Base-by-base conservation (phyloP, 1,140 invertebrate genomes). In the Papilio dardanus region DNA sequence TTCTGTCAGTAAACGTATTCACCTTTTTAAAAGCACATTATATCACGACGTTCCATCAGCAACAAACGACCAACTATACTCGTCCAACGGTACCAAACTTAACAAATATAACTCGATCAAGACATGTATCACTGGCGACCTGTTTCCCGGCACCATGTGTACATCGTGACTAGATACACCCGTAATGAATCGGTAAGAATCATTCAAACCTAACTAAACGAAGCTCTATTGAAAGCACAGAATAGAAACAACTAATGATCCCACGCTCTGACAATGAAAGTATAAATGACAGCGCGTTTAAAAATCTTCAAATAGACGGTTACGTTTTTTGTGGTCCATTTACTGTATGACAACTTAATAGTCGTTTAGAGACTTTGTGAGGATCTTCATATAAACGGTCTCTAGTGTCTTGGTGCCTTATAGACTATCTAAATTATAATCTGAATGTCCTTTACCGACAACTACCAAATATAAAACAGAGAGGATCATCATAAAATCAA, bases 161-260 rank as follows among this genome's bases (percentile, higher is more conserved):
- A 62, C 24, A 28, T 62, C 54, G 24, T 62, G 54, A 62, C 50
- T 58, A 12, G 50, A 58, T 2, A 58, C 54, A 62, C 54, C 54
- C 24, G 54, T 62, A 62, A 62, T 62, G 24, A 62, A 62, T 62
- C 10, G 24, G 21, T 62, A 62, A 62, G 21, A 62, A 62, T 62
- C 21, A 62, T 62, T 62, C 24, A 62, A 62, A 58, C 21, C 50
- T 10, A 58, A 8, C 24, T 62, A 28, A 62, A 30, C 54, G 54
- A 30, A 62, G 46, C 54, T 28, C 54, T 62, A 62, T 62, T 62
- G 54, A 62, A 28, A 62, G 21, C 1, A 62, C 3, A 28, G 54
- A 62, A 62, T 62, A 28, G 54, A 62, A 14, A 28, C 54, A 62
- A 28, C 12, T 62, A 62, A 62, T 62, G 54, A 62, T 62, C 54